phyloP scores from a whole-genome alignment of 2,113 vertebrate genomes.

The Hymenochirus boettgeri region DNA sequence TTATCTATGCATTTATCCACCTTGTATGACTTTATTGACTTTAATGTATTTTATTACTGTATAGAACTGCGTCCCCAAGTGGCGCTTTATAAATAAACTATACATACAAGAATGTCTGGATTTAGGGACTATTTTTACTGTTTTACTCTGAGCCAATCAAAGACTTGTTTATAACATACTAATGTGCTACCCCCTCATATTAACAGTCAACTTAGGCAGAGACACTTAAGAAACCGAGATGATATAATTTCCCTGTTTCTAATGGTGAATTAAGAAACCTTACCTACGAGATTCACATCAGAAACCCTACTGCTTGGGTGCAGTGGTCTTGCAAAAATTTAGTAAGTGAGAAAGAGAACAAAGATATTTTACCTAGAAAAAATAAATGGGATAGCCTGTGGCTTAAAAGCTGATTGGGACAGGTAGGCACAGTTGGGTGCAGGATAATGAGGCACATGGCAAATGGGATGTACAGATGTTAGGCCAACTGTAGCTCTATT shows the following conservation, averaged over 20 bases:
- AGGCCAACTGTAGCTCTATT: slow-evolving; percentile 74
- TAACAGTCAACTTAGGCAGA: slow-evolving; percentile 72
- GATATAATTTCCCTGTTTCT: slow-evolving; percentile 67
- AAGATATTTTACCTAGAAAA: slow-evolving; percentile 71
- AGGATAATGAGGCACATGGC: slow-evolving; percentile 74
- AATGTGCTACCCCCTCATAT: slow-evolving; percentile 61
- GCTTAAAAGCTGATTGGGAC: slow-evolving; percentile 75
- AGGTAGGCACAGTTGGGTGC: slow-evolving; percentile 77
- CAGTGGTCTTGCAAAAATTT: slow-evolving; percentile 77
- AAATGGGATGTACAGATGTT: slow-evolving; percentile 90
- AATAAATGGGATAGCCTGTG: slow-evolving; percentile 75
- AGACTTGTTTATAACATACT: slow-evolving; percentile 71
- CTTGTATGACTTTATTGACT: too few relatives aligned
- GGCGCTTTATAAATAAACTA: too few relatives aligned
- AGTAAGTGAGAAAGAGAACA: slow-evolving; percentile 83
- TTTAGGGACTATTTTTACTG: slow-evolving; percentile 59
- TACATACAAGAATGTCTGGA: too few relatives aligned
- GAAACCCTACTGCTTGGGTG: slow-evolving; percentile 68
- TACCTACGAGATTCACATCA: slow-evolving; percentile 60
- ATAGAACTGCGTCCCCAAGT: too few relatives aligned
- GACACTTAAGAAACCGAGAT: slow-evolving; percentile 68
- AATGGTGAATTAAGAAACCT: slow-evolving; percentile 71
- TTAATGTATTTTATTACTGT: too few relatives aligned
- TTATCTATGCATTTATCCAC: too few relatives aligned
- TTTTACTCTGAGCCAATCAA: slow-evolving; percentile 69